Evolutionary conservation across 2,888 invertebrate genomes (phyloP).

Genomic region (Volucella zonaria): DNA sequence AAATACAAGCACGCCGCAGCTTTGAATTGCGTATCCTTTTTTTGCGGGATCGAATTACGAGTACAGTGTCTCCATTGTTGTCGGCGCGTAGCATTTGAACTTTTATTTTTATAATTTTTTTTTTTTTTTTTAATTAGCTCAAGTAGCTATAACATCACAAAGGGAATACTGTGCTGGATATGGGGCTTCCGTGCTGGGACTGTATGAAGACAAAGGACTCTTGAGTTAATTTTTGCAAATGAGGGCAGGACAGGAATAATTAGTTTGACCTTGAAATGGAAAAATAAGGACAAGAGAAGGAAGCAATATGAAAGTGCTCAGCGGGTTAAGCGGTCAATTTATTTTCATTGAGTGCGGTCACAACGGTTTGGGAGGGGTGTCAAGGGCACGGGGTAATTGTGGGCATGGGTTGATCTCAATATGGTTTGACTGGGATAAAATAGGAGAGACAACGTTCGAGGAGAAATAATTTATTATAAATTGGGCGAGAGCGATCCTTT

Average conservation of each 20-base stretch:
- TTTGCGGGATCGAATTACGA: constrained; percentile 62
- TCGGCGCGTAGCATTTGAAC: constrained; percentile 47
- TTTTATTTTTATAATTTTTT: constrained; percentile 8
- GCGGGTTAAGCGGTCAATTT: constrained; percentile 62
- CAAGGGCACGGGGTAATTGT: not conserved
- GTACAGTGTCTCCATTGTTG: constrained; percentile 56
- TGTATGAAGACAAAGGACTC: constrained; percentile 64
- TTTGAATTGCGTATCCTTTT: constrained; percentile 63
- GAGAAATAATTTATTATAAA: too few relatives aligned
- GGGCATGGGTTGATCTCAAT: not conserved
- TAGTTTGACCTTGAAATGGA: constrained; percentile 65
- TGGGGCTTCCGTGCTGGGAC: constrained; percentile 50
- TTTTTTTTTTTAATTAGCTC: constrained; percentile 68
- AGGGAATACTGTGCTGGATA: constrained; percentile 16
- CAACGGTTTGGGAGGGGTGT: not conserved
- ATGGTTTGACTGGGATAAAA: not conserved
- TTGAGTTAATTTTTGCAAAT: constrained; percentile 66
- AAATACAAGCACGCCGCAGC: constrained; percentile 14
- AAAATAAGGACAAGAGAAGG: constrained; percentile 16
- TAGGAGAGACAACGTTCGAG: not conserved
- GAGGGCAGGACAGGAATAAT: constrained; percentile 68
- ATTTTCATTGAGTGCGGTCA: constrained; percentile 22
- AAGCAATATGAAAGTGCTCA: constrained; percentile 38
- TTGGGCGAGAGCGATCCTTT: too few relatives aligned
- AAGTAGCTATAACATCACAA: constrained; percentile 52